Evolutionary conservation across 2,888 invertebrate genomes (phyloP).

Genomic region (Crossocerus cetratus): DNA sequence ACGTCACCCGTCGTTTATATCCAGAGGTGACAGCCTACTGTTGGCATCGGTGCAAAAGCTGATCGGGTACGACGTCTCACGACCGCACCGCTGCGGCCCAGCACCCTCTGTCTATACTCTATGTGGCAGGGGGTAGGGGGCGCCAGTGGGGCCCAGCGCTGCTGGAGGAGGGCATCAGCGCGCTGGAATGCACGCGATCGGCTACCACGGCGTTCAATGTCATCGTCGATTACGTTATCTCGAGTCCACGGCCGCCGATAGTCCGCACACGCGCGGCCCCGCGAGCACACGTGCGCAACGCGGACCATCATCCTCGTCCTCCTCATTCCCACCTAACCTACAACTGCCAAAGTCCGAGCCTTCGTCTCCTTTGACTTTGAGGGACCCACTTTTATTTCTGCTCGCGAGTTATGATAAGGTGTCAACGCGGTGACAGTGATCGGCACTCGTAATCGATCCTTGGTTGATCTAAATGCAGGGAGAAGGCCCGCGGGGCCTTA

Average conservation of each 20-base stretch:
- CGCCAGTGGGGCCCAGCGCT: not conserved
- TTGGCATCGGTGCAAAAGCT: slow-evolving; percentile 65
- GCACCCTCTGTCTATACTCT: not conserved
- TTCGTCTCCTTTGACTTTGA: too few relatives aligned
- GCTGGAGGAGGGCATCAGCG: not conserved
- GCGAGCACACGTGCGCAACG: slow-evolving; percentile 54
- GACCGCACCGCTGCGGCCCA: slow-evolving; percentile 37
- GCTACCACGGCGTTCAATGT: slow-evolving; percentile 62
- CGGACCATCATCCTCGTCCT: slow-evolving; percentile 1
- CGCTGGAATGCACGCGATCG: slow-evolving; percentile 62
- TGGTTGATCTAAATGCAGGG: not conserved
- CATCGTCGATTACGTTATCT: slow-evolving; percentile 64
- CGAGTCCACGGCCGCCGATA: slow-evolving; percentile 47
- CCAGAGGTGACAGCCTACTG: slow-evolving; percentile 72
- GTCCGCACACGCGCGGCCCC: slow-evolving; percentile 44
- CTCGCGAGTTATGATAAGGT: not conserved
- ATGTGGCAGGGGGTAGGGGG: slow-evolving; percentile 7
- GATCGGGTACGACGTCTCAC: slow-evolving; percentile 65
- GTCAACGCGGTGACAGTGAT: not conserved
- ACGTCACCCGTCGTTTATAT: slow-evolving; percentile 74
- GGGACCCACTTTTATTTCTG: too few relatives aligned
- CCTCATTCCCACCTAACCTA: too few relatives aligned
- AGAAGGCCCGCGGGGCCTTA: too few relatives aligned
- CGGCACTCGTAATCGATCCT: not conserved
- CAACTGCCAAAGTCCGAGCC: too few relatives aligned